phyloP scores from a whole-genome alignment of 2,888 invertebrate genomes.

The Meta bourneti region DNA sequence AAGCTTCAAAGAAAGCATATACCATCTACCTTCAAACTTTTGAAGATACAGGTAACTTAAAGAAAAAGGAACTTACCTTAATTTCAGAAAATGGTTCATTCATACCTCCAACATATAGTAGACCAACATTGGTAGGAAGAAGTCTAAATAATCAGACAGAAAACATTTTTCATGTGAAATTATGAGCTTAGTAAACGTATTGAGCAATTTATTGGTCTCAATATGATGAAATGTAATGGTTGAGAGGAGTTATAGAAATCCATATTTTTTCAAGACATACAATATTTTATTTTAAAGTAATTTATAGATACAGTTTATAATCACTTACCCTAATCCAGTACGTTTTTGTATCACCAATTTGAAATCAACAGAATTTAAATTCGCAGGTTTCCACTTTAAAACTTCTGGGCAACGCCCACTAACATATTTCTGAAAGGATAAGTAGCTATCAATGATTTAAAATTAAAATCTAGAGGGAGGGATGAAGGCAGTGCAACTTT shows the following conservation, averaged over 20 bases:
- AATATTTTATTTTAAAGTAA: not conserved
- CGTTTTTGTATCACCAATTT: conserved; percentile 89
- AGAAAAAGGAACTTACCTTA: conserved; percentile 83
- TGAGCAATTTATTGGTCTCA: not conserved
- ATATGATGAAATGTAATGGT: not conserved
- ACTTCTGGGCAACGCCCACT: conserved; percentile 91
- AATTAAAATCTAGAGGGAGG: not conserved
- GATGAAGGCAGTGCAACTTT: not conserved
- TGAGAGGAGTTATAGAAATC: not conserved
- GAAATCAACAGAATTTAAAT: conserved; percentile 98
- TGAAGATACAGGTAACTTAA: not conserved
- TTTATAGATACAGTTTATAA: not conserved
- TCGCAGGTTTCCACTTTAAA: conserved; percentile 98
- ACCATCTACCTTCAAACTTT: not conserved
- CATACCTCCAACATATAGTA: conserved; percentile 87
- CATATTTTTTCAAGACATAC: not conserved
- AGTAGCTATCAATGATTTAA: conserved; percentile 3
- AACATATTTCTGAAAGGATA: conserved; percentile 86
- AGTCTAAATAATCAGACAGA: not conserved
- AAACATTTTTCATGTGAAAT: not conserved
- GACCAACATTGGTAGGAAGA: conserved; percentile 83
- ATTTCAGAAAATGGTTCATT: conserved; percentile 87
- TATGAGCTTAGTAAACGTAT: not conserved
- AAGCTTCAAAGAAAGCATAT: too few species aligned
- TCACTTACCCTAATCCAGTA: conserved; percentile 86